Evolutionary conservation across 1,140 invertebrate species (phyloP).

Genomic region (Euwallacea similis): DNA sequence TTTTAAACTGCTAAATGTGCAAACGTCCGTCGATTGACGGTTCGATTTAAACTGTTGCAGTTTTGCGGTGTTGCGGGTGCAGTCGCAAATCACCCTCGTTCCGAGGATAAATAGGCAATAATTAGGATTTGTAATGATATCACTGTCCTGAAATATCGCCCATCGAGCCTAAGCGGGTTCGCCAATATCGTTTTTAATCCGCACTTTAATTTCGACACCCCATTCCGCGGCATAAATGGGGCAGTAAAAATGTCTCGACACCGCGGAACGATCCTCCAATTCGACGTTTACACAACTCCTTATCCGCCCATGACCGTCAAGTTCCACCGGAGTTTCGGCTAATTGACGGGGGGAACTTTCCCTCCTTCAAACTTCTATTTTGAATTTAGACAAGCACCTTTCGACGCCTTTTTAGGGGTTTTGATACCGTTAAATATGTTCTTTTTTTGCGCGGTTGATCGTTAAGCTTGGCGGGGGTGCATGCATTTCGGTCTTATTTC

Average conservation of each 20-base stretch:
- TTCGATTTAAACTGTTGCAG: too few species aligned
- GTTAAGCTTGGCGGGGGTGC: too few species aligned
- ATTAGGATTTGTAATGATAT: too few species aligned
- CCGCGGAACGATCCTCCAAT: constrained; percentile 28
- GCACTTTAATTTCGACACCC: constrained; percentile 35
- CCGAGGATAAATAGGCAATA: too few species aligned
- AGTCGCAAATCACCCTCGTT: too few species aligned
- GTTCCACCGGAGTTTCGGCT: constrained; percentile 13
- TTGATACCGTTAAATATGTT: too few species aligned
- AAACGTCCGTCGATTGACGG: too few species aligned
- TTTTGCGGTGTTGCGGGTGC: too few species aligned
- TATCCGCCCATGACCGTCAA: constrained; percentile 16
- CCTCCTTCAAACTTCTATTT: constrained; percentile 12
- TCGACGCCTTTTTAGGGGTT: constrained; percentile 7
- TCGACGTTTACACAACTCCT: constrained; percentile 26
- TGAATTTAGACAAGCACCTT: constrained; percentile 28
- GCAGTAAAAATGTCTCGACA: constrained; percentile 35
- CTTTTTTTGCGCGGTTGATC: too few species aligned
- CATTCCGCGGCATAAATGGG: constrained; percentile 30
- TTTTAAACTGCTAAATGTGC: too few species aligned
- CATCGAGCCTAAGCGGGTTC: constrained; percentile 36
- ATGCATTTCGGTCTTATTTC: too few species aligned
- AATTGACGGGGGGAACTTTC: constrained; percentile 27
- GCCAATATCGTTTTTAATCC: constrained; percentile 10
- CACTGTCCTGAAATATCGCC: too few species aligned